Evolutionary conservation across 2,797 vertebrate genomes (phyloP).

Genomic region (Aphelocoma californica): DNA sequence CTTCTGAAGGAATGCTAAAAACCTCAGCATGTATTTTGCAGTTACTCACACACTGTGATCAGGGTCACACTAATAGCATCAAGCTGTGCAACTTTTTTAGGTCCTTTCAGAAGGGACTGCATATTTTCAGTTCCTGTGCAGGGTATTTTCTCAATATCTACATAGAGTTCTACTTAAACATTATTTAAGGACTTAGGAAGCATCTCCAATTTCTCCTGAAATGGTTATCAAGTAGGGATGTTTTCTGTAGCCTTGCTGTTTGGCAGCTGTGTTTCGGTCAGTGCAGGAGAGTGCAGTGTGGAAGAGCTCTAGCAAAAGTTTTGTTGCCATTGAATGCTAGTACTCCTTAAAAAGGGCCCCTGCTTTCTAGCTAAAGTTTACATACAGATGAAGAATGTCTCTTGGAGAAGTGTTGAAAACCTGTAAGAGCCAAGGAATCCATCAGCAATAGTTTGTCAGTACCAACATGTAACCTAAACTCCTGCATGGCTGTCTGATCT

Average conservation of each 20-base stretch:
- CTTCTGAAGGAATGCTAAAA: constrained; percentile 8
- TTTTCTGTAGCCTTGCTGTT: background rate
- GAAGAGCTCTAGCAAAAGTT: background rate
- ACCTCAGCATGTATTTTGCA: background rate
- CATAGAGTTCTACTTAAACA: background rate
- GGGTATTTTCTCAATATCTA: background rate
- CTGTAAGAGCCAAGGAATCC: constrained; percentile 12
- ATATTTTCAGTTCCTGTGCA: background rate
- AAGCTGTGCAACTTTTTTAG: background rate
- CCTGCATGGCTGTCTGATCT: background rate
- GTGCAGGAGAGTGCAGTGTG: background rate
- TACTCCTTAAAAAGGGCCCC: background rate
- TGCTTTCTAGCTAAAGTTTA: background rate
- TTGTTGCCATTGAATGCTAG: background rate
- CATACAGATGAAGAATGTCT: background rate
- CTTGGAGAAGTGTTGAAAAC: background rate
- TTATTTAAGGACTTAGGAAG: background rate
- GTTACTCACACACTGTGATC: background rate
- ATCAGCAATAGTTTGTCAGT: background rate
- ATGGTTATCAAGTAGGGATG: background rate
- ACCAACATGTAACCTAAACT: background rate
- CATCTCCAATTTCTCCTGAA: background rate
- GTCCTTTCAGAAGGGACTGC: background rate
- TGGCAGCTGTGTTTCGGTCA: background rate
- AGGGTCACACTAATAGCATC: background rate